Evolutionary conservation across 2,113 vertebrate species (phyloP), one percentile per base, ranked within the genome.

Genomic region (Catharus minimus): DNA sequence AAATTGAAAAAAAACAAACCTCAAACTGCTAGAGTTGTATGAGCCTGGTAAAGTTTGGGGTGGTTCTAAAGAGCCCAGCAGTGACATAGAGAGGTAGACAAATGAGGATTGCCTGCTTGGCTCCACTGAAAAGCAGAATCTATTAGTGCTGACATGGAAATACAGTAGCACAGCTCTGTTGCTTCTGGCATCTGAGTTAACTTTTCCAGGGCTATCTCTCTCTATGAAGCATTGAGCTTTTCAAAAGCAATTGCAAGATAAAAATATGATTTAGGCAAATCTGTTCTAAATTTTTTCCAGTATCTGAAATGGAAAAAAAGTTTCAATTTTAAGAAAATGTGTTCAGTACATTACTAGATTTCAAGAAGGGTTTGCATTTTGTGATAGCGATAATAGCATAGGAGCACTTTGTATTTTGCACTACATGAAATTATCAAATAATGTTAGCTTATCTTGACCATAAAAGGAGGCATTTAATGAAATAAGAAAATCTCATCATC

Each of bases 281-380:
- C 23, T 27, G 7, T 46, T 41, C 60, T 82, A 77, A 86, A 44
- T 80, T 92, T 57, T 58, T 27, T 43, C 19, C 30, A 55, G 64
- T 86, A 55, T 74, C 47, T 52, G 52, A 93, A 90, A 93, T 47
- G 21, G 79, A 82, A 88, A 85, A 88, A 89, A 85, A 39, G 38
- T 64, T 56, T 82, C 28, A 65, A 30, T 73, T 26, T 72, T 47
- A 91, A 60, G 33, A 76, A 61, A 46, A 50, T 28, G 0, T 68
- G 38, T 53, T 88, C 23, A 50, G 11, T 23, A 8, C 53, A 46
- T 88, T 57, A 52, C 50, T 49, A 44, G 12, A 68, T 10, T 15
- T 65, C 50, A 76, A 56, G n/a, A 58, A 83, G 16, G 0, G 0
- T 10, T 89, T 58, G 11, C 2, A 67, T 73, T 80, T 77, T 62